Percentiles rank a stretch among this genome's conserved stretches.
phyloP scores from a whole-genome alignment of 1,140 invertebrate genomes.

The Nebria ingens region DNA sequence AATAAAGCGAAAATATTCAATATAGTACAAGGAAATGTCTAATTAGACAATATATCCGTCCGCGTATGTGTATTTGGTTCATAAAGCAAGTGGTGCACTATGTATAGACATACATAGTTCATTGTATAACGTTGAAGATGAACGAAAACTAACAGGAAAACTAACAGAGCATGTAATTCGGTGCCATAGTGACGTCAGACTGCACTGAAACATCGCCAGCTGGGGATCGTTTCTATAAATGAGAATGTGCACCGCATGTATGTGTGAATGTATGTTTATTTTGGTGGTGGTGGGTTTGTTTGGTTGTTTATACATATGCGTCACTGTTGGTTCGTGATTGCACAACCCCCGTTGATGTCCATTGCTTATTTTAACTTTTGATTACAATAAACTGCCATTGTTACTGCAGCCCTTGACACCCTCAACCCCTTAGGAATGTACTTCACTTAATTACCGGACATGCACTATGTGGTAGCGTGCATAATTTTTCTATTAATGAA shows the following conservation, averaged over 20 bases:
- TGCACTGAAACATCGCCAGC: neutral
- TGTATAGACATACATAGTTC: neutral
- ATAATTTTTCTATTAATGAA: too few relatives aligned
- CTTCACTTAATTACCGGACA: too few relatives aligned
- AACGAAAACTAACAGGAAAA: neutral
- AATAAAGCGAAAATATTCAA: too few relatives aligned
- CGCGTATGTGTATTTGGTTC: neutral
- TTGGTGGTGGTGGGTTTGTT: neutral
- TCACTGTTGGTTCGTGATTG: neutral
- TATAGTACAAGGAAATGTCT: too few relatives aligned
- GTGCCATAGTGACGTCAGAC: neutral
- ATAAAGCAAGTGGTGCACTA: neutral
- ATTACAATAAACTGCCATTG: neutral
- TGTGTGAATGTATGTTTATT: neutral
- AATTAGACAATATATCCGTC: too few relatives aligned
- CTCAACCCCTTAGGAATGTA: too few relatives aligned
- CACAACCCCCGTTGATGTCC: neutral
- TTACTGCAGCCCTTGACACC: neutral
- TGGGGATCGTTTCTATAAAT: slow-evolving; percentile 8
- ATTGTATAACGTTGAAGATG: neutral
- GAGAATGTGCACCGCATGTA: neutral
- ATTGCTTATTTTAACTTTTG: neutral
- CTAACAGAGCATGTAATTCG: slow-evolving; percentile 7
- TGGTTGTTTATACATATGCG: neutral
- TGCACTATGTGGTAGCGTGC: too few relatives aligned